Evolutionary conservation across 2,113 vertebrate species (phyloP).

Genomic region (Casuarius casuarius): DNA sequence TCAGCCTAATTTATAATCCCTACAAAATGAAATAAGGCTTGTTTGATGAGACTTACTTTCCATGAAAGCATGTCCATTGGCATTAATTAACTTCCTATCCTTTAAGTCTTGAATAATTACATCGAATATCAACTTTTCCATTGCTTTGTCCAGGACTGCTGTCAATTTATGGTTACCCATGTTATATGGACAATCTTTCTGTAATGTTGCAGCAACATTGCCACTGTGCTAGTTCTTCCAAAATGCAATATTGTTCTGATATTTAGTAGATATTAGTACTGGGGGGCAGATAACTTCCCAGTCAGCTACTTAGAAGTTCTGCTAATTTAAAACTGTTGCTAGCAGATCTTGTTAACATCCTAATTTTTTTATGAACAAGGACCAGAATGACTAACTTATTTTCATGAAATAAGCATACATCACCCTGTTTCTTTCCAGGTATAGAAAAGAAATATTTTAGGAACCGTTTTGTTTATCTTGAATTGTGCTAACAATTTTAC

Average conservation of each 20-base stretch:
- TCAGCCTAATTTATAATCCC: background rate
- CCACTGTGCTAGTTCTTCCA: background rate
- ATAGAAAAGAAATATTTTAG: background rate
- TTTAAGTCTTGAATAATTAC: background rate
- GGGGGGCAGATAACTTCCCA: background rate
- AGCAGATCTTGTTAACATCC: background rate
- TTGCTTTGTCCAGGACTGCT: background rate
- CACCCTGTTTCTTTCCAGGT: background rate
- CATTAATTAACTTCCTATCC: background rate
- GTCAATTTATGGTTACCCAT: background rate
- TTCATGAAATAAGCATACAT: background rate
- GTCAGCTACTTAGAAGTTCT: background rate
- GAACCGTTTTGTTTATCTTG: background rate
- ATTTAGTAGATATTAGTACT: background rate
- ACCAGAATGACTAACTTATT: background rate
- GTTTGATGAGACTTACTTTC: background rate
- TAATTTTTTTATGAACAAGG: background rate
- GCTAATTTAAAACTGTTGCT: background rate
- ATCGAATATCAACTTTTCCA: background rate
- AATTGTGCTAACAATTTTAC: background rate
- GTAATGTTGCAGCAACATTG: background rate
- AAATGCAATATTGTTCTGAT: background rate
- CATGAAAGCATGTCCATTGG: background rate
- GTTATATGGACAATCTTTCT: background rate
- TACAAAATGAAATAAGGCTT: background rate